Percentiles rank a stretch among this genome's conserved stretches.
phyloP scores from a whole-genome alignment of 2,797 vertebrate genomes.

The Naso thynnoides region DNA sequence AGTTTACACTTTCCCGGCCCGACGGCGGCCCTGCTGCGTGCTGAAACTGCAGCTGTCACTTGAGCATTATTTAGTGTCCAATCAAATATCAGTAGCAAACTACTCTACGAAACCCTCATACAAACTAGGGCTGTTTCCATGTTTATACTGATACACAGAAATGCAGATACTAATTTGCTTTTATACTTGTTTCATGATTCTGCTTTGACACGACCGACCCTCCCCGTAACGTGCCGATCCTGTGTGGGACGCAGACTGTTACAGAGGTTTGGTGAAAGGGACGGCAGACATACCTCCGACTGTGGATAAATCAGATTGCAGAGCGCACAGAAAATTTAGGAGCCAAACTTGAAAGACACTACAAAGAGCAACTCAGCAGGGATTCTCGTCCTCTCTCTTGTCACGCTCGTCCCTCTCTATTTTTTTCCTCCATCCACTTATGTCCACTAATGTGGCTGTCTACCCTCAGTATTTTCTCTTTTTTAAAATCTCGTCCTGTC shows the following conservation, averaged over 20 bases:
- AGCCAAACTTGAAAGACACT: constrained; percentile 81
- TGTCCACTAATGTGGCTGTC: constrained; percentile 54
- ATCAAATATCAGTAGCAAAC: neutral
- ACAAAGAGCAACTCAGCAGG: constrained; percentile 48
- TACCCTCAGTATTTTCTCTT: constrained; percentile 38
- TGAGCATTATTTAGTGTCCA: neutral
- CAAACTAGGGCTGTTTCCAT: neutral
- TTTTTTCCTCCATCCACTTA: constrained; percentile 37
- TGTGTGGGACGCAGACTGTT: neutral
- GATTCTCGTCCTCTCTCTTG: constrained; percentile 22
- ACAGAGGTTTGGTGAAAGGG: constrained; percentile 27
- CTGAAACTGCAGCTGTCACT: neutral
- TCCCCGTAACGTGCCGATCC: neutral
- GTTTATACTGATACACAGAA: neutral
- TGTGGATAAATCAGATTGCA: constrained; percentile 75
- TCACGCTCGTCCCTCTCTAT: constrained; percentile 9
- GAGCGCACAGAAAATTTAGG: constrained; percentile 70
- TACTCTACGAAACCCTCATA: too few relatives aligned
- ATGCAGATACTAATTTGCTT: neutral
- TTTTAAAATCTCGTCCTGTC: constrained; percentile 39
- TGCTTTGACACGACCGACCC: neutral
- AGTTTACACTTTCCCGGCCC: neutral
- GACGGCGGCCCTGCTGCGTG: neutral
- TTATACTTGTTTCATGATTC: neutral
- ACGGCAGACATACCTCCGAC: constrained; percentile 72